Evolutionary conservation across 1,140 invertebrate genomes (phyloP).

Genomic region (Harpegnathos saltator): DNA sequence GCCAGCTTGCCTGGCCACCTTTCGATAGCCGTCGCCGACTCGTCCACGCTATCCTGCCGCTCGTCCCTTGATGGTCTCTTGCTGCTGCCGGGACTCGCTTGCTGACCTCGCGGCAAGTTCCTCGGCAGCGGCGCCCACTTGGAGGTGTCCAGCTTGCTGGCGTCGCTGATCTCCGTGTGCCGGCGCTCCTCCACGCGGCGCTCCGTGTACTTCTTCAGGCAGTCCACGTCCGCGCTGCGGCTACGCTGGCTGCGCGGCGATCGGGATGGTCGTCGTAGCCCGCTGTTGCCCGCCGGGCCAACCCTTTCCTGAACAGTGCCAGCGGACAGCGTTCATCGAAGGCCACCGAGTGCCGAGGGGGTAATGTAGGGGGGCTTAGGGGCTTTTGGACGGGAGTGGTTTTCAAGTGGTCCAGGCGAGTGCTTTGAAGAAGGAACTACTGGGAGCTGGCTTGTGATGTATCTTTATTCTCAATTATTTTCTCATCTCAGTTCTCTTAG

Average conservation of each 20-base stretch:
- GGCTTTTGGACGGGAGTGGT: too few relatives aligned
- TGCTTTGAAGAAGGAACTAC: too few relatives aligned
- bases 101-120: conserved; percentile 30
- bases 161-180: conserved; percentile 76
- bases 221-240: conserved; percentile 80
- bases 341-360: neutral
- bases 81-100: conserved; percentile 10
- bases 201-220: conserved; percentile 79
- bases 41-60: conserved; percentile 38
- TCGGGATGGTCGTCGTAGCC: conserved; percentile 78
- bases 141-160: conserved; percentile 62
- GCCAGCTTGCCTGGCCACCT: conserved; percentile 23
- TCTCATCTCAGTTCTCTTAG: too few relatives aligned
- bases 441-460: too few relatives aligned
- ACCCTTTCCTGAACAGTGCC: conserved; percentile 74
- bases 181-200: conserved; percentile 78
- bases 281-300: conserved; percentile 76
- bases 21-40: conserved; percentile 23
- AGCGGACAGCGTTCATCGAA: conserved; percentile 1
- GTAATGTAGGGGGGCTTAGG: too few relatives aligned
- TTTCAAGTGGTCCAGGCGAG: too few relatives aligned
- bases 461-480: too few relatives aligned
- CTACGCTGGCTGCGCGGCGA: conserved; percentile 80
- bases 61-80: conserved; percentile 59
- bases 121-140: conserved; percentile 74